Evolutionary conservation across 2,888 invertebrate genomes (phyloP).

Genomic region (Cabera pusaria): DNA sequence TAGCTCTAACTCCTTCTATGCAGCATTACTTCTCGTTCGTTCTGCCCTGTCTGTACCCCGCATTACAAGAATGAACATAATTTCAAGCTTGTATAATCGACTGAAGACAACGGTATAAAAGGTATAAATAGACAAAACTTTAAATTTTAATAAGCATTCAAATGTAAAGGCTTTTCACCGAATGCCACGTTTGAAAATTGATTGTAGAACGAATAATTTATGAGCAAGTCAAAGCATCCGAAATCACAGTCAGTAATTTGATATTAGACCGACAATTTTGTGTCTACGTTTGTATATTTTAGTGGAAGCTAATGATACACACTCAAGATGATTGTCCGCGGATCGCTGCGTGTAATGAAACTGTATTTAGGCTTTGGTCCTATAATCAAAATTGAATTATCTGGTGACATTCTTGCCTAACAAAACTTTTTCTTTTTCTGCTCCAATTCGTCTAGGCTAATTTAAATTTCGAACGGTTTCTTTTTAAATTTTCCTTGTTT

Average conservation of each 20-base stretch:
- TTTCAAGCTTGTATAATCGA: too few relatives aligned
- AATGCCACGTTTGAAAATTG: slow-evolving; percentile 12
- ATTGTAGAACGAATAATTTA: slow-evolving; percentile 30
- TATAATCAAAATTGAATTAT: slow-evolving; percentile 84
- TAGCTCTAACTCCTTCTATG: too few relatives aligned
- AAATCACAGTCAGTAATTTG: slow-evolving; percentile 72
- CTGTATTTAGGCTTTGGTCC: slow-evolving; percentile 78
- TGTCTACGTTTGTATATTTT: slow-evolving; percentile 68
- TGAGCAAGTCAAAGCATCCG: slow-evolving; percentile 49
- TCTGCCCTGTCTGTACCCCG: too few relatives aligned
- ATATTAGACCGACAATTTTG: slow-evolving; percentile 73
- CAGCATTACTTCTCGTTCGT: too few relatives aligned
- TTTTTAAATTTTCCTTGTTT: slow-evolving; percentile 18
- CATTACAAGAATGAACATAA: too few relatives aligned
- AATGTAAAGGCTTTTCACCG: slow-evolving; percentile 19
- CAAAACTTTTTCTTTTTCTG: slow-evolving; percentile 76
- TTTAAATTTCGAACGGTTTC: slow-evolving; percentile 69
- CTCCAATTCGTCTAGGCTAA: slow-evolving; percentile 72
- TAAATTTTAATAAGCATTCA: slow-evolving; percentile 16
- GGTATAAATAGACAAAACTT: background rate
- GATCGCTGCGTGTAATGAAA: slow-evolving; percentile 76
- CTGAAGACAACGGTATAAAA: too few relatives aligned
- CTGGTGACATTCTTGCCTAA: slow-evolving; percentile 76
- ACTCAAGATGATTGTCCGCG: slow-evolving; percentile 77
- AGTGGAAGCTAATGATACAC: slow-evolving; percentile 77